Evolutionary conservation across 2,797 vertebrate genomes (phyloP), one percentile per base, ranked within the genome.

Genomic region (Onychomys arenicola): DNA sequence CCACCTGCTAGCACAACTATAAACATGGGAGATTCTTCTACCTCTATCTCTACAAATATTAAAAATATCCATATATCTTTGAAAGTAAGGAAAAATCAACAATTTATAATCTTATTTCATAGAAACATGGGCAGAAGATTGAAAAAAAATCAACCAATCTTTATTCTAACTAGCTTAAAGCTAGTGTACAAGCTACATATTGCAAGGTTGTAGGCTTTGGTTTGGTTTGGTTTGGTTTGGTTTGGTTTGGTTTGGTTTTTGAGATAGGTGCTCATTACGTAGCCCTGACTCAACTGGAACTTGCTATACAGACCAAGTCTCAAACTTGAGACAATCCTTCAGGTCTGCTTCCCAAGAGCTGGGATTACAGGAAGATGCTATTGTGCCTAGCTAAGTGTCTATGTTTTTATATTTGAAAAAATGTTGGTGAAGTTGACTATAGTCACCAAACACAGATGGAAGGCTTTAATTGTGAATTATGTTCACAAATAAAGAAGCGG

Each of bases 41-140:
- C 32, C 43, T 81, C 57, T 65, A 49, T 13, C 6, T 78, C 49
- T 69, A 43, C 6, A 77, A 65, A 92, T 81, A 12, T 95, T 76
- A 90, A 80, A 19, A 11, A 2, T 23, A 55, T 57, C 77, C 43
- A 61, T 4, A 23, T 0, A 19, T 34, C 9, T 82, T 81, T 81
- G 46, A 93, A 96, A 75, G 78, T 73, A 59, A 91, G 91, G 27
- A 87, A 78, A 93, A 87, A 21, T 34, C 32, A 93, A 82, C 25
- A 85, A 71, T 67, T n/a, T 63, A 65, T 8, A 57, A 69, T 69
- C 57, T 75, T 49, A 46, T 69, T 94, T 96, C n/a, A 73, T 82
- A 7, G 8, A 93, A 93, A 84, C 49, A 71, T 4, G 7, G 63
- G 25, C 11, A 86, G 81, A 93, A 46, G 10, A 49, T 34, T 91